phyloP scores from a whole-genome alignment of 2,113 vertebrate genomes.

The Salvelinus alpinus region DNA sequence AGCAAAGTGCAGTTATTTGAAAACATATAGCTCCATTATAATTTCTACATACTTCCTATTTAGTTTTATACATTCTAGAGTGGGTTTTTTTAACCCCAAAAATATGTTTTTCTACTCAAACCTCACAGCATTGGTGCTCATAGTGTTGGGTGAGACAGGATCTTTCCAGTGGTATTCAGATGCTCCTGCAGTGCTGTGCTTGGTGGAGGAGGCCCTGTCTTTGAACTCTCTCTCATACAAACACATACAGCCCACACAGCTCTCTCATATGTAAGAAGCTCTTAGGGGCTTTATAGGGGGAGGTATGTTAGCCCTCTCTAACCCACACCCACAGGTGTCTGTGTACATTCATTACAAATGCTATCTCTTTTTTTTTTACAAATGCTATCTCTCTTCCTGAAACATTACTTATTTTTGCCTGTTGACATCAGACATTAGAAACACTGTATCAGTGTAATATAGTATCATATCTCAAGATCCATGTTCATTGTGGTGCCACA shows the following conservation, averaged over 20 bases:
- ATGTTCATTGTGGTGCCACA: too few relatives aligned
- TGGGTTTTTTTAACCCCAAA: too few relatives aligned
- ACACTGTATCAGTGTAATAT: too few relatives aligned
- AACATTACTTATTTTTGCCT: background rate
- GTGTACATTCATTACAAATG: background rate
- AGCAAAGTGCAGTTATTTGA: too few relatives aligned
- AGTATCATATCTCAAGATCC: too few relatives aligned
- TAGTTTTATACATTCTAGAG: too few relatives aligned
- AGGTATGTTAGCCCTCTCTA: background rate
- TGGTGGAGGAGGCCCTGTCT: background rate
- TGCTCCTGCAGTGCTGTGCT: background rate
- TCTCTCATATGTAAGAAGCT: background rate
- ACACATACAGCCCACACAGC: background rate
- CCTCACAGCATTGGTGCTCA: background rate
- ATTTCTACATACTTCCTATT: too few relatives aligned
- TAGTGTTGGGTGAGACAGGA: background rate
- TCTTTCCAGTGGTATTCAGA: background rate
- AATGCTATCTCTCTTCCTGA: background rate
- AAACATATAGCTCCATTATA: too few relatives aligned
- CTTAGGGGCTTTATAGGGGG: background rate
- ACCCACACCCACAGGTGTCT: background rate
- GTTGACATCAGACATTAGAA: too few relatives aligned
- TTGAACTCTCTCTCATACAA: background rate
- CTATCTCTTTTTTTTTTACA: background rate
- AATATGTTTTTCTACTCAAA: too few relatives aligned